Conservation (phyloP, 2,888 invertebrate genomes). For the Liodrosophila aerea region DNA sequence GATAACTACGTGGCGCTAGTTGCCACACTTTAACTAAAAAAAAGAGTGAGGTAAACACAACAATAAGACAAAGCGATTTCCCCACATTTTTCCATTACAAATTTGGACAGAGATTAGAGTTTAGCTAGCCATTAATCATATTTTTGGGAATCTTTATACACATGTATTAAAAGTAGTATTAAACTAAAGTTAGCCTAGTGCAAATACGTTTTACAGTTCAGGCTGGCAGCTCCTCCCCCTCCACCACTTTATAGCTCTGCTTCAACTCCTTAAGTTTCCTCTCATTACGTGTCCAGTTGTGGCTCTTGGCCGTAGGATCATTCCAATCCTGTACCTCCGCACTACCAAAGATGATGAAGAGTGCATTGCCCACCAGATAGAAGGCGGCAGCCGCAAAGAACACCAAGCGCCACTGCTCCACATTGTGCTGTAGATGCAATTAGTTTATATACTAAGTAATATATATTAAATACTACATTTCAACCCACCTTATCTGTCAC, state of each 20-base stretch:
- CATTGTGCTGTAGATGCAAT: slow-evolving; percentile 84
- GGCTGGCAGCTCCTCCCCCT: too few species aligned
- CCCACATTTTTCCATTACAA: neutral
- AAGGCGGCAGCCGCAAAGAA: slow-evolving; percentile 89
- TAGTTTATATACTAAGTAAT: too few species aligned
- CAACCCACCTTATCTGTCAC: slow-evolving; percentile 87
- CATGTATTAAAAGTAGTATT: too few species aligned
- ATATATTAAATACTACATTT: too few species aligned
- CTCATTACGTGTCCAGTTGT: too few species aligned
- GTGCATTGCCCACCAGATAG: slow-evolving; percentile 87
- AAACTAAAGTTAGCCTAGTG: too few species aligned
- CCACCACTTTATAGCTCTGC: too few species aligned
- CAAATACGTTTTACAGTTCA: too few species aligned
- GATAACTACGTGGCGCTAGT: slow-evolving; percentile 16
- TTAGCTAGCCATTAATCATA: too few species aligned
- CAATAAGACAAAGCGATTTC: slow-evolving; percentile 24
- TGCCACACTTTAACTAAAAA: slow-evolving; percentile 3
- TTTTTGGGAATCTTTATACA: too few species aligned
- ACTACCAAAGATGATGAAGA: slow-evolving; percentile 88
- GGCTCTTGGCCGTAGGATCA: slow-evolving; percentile 82
- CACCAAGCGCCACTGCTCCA: slow-evolving; percentile 88
- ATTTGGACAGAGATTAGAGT: too few species aligned
- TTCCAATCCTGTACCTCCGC: slow-evolving; percentile 89
- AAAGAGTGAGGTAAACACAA: slow-evolving; percentile 9
- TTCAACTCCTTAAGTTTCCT: too few species aligned